Conservation (phyloP, 2,113 vertebrate species). For the Albula glossodonta region DNA sequence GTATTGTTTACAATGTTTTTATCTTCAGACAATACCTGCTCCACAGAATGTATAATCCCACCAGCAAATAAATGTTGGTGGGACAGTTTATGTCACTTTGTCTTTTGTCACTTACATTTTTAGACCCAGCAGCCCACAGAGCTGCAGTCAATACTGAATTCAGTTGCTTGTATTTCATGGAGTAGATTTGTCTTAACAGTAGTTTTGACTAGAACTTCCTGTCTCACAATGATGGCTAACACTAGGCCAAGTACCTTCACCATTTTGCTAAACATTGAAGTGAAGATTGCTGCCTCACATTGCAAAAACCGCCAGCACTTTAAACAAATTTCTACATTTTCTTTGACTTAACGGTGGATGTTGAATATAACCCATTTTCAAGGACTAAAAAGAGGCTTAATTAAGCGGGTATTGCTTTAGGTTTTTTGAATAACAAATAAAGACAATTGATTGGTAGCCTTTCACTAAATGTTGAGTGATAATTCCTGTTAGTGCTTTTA, state of each 20-base stretch:
- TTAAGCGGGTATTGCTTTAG: neutral
- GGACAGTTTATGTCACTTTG: neutral
- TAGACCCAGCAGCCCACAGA: too few relatives aligned
- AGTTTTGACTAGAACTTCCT: neutral
- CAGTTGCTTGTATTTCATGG: too few relatives aligned
- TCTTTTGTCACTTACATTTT: too few relatives aligned
- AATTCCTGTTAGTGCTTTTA: constrained; percentile 68
- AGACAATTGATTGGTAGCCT: constrained; percentile 6
- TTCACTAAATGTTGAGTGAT: constrained; percentile 34
- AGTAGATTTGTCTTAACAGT: too few relatives aligned
- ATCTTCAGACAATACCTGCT: neutral
- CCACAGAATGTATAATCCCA: neutral
- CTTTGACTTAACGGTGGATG: neutral
- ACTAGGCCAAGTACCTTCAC: neutral
- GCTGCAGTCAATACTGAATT: too few relatives aligned
- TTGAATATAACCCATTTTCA: neutral
- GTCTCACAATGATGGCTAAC: neutral
- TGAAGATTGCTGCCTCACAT: neutral
- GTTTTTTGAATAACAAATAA: neutral
- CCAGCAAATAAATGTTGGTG: neutral
- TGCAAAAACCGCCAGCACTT: too few relatives aligned
- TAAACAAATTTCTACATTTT: too few relatives aligned
- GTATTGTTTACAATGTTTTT: neutral
- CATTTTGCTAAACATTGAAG: neutral
- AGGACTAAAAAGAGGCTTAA: neutral